Percentiles rank a stretch among this genome's conserved stretches.
Conservation (phyloP, 2,888 invertebrate species). For the Cistogaster globosa region DNA sequence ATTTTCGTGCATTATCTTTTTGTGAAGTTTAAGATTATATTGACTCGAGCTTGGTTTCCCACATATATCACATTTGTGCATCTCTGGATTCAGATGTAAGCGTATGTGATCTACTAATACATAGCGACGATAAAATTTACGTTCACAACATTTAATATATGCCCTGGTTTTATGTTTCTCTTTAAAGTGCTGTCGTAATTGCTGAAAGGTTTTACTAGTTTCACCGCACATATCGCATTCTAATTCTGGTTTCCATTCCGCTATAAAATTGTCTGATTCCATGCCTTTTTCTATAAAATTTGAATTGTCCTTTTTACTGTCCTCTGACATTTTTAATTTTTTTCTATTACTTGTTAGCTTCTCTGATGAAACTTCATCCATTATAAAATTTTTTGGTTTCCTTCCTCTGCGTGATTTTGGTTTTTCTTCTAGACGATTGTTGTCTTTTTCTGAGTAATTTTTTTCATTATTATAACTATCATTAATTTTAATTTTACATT, state of each 20-base stretch:
- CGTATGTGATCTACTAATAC: slow-evolving; percentile 73
- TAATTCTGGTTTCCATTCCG: slow-evolving; percentile 69
- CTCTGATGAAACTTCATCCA: not conserved
- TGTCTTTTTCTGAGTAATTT: not conserved
- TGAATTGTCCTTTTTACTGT: slow-evolving; percentile 6
- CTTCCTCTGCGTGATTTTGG: slow-evolving; percentile 38
- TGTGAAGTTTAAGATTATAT: slow-evolving; percentile 69
- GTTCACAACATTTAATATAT: slow-evolving; percentile 73
- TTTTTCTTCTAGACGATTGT: slow-evolving; percentile 12
- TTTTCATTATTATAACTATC: not conserved
- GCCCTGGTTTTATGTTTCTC: slow-evolving; percentile 70
- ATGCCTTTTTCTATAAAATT: slow-evolving; percentile 52
- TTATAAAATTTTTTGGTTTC: slow-evolving; percentile 27
- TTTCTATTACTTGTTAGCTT: slow-evolving; percentile 10
- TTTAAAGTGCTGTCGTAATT: slow-evolving; percentile 71
- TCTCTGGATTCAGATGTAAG: slow-evolving; percentile 73
- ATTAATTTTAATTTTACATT: not conserved
- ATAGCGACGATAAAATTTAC: slow-evolving; percentile 72
- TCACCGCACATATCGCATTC: slow-evolving; percentile 72
- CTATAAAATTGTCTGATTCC: slow-evolving; percentile 73
- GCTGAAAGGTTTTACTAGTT: slow-evolving; percentile 63
- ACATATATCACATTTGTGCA: slow-evolving; percentile 73
- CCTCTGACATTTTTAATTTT: slow-evolving; percentile 8
- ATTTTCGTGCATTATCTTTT: slow-evolving; percentile 67
- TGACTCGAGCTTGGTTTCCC: slow-evolving; percentile 69